Evolutionary conservation across 2,797 vertebrate species (phyloP), one percentile per base, ranked within the genome.

Genomic region (Enteromius viviparus): DNA sequence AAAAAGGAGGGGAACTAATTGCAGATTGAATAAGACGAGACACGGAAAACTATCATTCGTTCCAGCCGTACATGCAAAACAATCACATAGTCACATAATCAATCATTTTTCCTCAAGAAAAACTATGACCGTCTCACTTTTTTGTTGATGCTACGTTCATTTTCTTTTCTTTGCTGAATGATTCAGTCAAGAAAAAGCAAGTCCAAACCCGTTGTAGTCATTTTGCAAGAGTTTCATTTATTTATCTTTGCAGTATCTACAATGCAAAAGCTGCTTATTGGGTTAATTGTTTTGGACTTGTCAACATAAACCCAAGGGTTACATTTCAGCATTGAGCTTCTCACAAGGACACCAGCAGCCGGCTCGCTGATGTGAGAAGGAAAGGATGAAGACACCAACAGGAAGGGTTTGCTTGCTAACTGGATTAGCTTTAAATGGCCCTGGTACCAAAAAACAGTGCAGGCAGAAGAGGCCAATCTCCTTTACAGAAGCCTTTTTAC

Each of bases 381-480:
- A 84, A 6, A 14, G 64, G 65, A 74, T 85, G 82, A 81, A 83
- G 83, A 87, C 78, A 84, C 85, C 71, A 81, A 81, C 85, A 87
- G 74, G 88, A 85, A 79, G 88, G 55, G 90, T 93, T 93, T 89
- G 90, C 89, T 88, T 32, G 87, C 89, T 93, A 94, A 94, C 89
- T 88, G 84, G 88, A 94, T 94, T 93, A 93, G 83, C 86, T 89
- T 89, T 89, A 91, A 87, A 79, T 85, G 82, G 82, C 68, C 76
- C 42, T 68, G 75, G 74, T 84, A 75, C 65, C 76, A 87, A 87
- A 89, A 89, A 87, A 86, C 81, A 55, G 49, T 47, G 29, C 68
- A 62, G 34, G 9, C 45, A 7, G 74, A 42, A 40, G 26, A 26
- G 72, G 58, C 65, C 45, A 42, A 51, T 82, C 62, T 49, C 49